Base-by-base conservation (phyloP, 2,797 vertebrate species). In the Tragelaphus oryx region DNA sequence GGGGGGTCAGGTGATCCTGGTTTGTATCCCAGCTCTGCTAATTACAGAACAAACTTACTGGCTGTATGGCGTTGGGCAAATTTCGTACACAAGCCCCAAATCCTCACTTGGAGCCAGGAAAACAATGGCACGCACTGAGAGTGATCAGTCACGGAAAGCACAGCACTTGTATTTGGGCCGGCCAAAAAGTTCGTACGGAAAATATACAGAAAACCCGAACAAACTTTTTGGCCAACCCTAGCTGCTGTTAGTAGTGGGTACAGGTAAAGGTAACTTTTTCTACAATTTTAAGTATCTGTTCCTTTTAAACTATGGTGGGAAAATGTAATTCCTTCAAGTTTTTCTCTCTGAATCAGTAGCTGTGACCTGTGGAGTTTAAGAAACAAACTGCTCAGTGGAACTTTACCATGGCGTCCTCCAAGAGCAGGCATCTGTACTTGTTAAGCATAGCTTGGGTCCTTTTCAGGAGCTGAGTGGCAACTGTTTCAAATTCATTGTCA, bases 361-460 rank as follows among this genome's bases (percentile, higher is more conserved):
- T 65, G 18, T 71, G 79, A 54, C 22, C n/a, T 46, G 52, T 12
- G 41, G 57, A 28, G 3, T 55, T 33, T 78, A 62, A 89, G 90
- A 46, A 52, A 14, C 20, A 95, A 76, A 68, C 12, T 68, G 85
- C 26, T 33, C 55, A 92, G 82, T 84, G 65, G 85, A 24, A 48
- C 52, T 98, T 97, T 98, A 99, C 99, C 99, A 99, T 99, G 82
- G 99, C 99, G 92, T 99, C 99, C 97, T 99, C 99, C 97, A 99
- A 98, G 41, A 99, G 99, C 86, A 99, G 98, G 94, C 99, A 99
- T 97, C 99, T 99, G 98, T 99, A 99, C 98, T 99, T 99, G 98
- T 99, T 99, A 65, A 99, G 99, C 99, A 99, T 99, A 95, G 99
- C 98, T 95, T 99, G 99, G 1, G 99, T 99, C 98, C 99, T 99